These are phyloP conservation scores for Pseudopleuronectes americanus DNA, from an alignment of 2,797 vertebrate species.

Conservation along the genomic window DNA sequence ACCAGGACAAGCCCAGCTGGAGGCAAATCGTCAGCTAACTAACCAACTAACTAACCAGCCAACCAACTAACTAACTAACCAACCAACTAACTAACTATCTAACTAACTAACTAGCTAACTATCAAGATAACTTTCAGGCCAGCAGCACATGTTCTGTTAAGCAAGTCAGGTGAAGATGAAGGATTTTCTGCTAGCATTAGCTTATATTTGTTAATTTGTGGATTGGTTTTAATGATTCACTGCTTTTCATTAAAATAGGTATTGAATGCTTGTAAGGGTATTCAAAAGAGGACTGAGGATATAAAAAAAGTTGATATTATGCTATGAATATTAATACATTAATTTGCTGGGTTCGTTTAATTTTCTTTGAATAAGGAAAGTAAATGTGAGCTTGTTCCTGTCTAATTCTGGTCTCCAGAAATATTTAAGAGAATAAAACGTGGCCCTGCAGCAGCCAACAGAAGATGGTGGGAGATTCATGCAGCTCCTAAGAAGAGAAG, in stretches of 20 bases:
- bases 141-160: constrained; percentile 10
- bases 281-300: not conserved
- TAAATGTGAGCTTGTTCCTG: not conserved
- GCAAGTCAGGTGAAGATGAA: constrained; percentile 17
- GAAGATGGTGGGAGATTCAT: constrained; percentile 24
- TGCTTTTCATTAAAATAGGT: constrained; percentile 5
- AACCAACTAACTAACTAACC: no score
- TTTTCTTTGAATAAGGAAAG: not conserved
- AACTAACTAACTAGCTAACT: no score
- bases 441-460: constrained; percentile 13
- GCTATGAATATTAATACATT: constrained; percentile 3
- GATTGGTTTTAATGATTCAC: not conserved
- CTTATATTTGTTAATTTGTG: not conserved
- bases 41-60: no score
- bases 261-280: no score
- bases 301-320: not conserved
- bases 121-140: no score
- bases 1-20: no score
- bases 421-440: constrained; percentile 16
- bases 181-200: constrained; percentile 5
- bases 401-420: not conserved
- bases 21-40: no score
- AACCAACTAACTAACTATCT: no score
- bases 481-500: constrained; percentile 21
- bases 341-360: not conserved